Percentiles rank a stretch among this genome's conserved stretches.
phyloP scores from a whole-genome alignment of 1,140 invertebrate genomes.

The Monomorium pharaonis region DNA sequence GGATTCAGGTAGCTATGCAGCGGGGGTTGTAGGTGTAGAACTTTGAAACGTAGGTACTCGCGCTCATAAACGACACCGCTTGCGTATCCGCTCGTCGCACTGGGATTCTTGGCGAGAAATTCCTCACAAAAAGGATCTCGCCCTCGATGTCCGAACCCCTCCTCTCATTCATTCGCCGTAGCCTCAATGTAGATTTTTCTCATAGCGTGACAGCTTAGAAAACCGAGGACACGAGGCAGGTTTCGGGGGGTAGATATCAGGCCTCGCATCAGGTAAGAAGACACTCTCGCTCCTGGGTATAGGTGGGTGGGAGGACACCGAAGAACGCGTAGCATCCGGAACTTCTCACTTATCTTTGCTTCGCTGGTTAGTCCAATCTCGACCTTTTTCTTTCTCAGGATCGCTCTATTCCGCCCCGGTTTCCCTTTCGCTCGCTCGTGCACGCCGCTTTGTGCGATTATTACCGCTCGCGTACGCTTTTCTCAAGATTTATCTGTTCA shows the following conservation, averaged over 20 bases:
- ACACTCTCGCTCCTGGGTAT: slow-evolving; percentile 69
- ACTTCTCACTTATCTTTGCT: slow-evolving; percentile 81
- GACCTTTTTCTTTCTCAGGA: not conserved
- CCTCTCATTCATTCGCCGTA: slow-evolving; percentile 76
- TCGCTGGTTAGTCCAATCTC: not conserved
- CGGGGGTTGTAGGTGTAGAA: slow-evolving; percentile 35
- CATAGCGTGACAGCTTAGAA: slow-evolving; percentile 71
- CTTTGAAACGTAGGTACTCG: not conserved
- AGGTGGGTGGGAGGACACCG: slow-evolving; percentile 50
- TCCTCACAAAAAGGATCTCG: slow-evolving; percentile 74
- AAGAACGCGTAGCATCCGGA: slow-evolving; percentile 79
- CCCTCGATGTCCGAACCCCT: slow-evolving; percentile 34
- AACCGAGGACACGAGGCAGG: slow-evolving; percentile 11
- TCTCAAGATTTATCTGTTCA: slow-evolving; percentile 75
- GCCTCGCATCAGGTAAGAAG: slow-evolving; percentile 70
- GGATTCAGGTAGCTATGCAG: slow-evolving; percentile 47
- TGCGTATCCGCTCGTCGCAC: slow-evolving; percentile 4
- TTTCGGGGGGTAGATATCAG: not conserved
- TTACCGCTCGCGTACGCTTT: slow-evolving; percentile 60
- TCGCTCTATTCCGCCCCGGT: slow-evolving; percentile 1
- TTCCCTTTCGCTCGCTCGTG: slow-evolving; percentile 26
- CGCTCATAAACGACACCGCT: slow-evolving; percentile 1
- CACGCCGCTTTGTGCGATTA: slow-evolving; percentile 63
- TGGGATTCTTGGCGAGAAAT: slow-evolving; percentile 16
- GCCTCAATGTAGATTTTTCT: slow-evolving; percentile 81